These are phyloP conservation scores for Bilobella aurantiaca DNA, from an alignment of 1,140 invertebrate species.

Conservation along the genomic window DNA sequence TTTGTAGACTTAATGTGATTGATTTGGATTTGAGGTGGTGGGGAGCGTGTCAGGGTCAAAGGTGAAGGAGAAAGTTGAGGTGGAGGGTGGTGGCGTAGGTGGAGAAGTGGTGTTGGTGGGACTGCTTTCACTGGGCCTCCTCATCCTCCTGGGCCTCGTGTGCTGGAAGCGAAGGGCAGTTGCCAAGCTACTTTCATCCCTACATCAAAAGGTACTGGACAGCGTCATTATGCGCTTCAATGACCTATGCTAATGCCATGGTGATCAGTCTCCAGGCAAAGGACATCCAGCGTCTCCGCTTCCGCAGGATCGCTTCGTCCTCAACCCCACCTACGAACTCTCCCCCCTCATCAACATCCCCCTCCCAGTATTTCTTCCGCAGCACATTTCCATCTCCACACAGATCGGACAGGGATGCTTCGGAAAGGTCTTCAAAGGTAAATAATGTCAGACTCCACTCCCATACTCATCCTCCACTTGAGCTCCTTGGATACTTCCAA, in stretches of 20 bases:
- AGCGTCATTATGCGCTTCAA: background rate
- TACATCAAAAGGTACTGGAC: background rate
- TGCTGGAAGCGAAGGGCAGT: too few relatives aligned
- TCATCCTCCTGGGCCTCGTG: too few relatives aligned
- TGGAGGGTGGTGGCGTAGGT: too few relatives aligned
- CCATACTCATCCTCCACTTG: too few relatives aligned
- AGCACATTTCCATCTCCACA: slow-evolving; percentile 56
- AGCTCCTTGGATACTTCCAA: too few relatives aligned
- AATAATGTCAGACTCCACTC: slow-evolving; percentile 33
- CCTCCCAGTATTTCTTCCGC: slow-evolving; percentile 51
- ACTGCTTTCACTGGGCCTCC: too few relatives aligned
- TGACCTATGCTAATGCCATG: background rate
- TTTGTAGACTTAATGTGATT: too few relatives aligned
- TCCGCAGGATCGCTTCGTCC: slow-evolving; percentile 59
- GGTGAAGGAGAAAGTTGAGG: too few relatives aligned
- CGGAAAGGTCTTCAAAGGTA: slow-evolving; percentile 83
- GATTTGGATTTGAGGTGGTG: too few relatives aligned
- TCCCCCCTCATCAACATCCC: slow-evolving; percentile 41
- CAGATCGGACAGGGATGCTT: slow-evolving; percentile 84
- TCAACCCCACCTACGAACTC: slow-evolving; percentile 61
- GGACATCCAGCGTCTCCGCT: slow-evolving; percentile 41
- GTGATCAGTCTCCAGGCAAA: background rate
- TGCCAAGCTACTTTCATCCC: background rate
- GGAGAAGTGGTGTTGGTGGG: too few relatives aligned
- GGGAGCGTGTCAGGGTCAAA: too few relatives aligned